phyloP scores from a whole-genome alignment of 2,113 vertebrate species.

The Natator depressus region DNA sequence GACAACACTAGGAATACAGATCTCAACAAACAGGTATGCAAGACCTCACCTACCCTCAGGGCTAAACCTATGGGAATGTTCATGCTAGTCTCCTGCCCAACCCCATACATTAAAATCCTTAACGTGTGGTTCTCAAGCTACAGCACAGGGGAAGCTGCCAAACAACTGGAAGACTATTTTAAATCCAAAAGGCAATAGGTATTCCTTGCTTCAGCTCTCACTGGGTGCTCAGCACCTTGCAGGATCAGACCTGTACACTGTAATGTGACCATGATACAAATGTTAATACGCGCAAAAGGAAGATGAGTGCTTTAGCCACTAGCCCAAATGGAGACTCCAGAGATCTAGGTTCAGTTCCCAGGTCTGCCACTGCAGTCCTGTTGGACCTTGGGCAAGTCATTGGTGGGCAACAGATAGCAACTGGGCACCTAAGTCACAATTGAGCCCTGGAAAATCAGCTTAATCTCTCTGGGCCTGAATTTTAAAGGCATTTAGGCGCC shows the following conservation, averaged over 20 bases:
- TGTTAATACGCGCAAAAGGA: not conserved
- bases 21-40: not conserved
- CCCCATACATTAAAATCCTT: accelerated
- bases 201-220: not conserved
- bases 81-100: accelerated
- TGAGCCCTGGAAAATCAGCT: not conserved
- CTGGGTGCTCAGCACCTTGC: not conserved
- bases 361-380: constrained; percentile 13
- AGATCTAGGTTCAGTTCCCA: not conserved
- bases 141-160: accelerated
- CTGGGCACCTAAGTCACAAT: too few species aligned
- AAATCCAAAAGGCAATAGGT: not conserved
- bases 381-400: not conserved
- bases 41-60: accelerated
- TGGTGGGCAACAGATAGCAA: not conserved
- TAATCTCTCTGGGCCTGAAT: not conserved
- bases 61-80: not conserved
- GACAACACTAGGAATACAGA: not conserved
- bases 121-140: not conserved
- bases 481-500: not conserved
- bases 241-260: not conserved
- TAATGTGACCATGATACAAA: not conserved
- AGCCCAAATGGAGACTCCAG: not conserved
- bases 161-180: not conserved
- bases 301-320: not conserved